A percentile compares a stretch with the other conserved stretches of the same genome.
Conservation (phyloP, 2,888 invertebrate genomes). For the Thymelicus acteon region DNA sequence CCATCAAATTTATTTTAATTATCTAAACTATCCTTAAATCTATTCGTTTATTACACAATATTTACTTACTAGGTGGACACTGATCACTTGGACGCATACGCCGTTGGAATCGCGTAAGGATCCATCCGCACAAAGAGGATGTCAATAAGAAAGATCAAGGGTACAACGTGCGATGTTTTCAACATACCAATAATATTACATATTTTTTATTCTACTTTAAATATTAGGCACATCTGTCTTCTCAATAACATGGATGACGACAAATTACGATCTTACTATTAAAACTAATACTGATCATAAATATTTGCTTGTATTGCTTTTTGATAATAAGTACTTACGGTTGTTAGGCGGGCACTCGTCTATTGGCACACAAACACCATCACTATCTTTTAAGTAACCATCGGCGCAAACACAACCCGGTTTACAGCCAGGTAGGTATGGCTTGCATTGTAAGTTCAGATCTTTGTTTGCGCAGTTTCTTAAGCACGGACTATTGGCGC, state of each 20-base stretch:
- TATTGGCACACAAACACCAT: background rate
- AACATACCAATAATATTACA: too few species aligned
- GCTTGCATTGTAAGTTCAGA: slow-evolving; percentile 10
- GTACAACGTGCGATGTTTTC: background rate
- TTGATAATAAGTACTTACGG: background rate
- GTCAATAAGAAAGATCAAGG: background rate
- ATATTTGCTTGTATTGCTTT: background rate
- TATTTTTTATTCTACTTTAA: too few species aligned
- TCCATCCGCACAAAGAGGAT: background rate
- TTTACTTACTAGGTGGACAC: slow-evolving; percentile 1
- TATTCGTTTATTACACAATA: too few species aligned
- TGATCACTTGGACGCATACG: background rate
- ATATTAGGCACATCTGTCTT: too few species aligned
- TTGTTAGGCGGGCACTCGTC: background rate
- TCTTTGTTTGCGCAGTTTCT: slow-evolving; percentile 5
- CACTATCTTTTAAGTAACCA: background rate
- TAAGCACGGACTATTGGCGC: slow-evolving; percentile 8
- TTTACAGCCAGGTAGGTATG: background rate
- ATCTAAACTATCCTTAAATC: too few species aligned
- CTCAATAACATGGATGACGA: too few species aligned
- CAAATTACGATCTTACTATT: too few species aligned
- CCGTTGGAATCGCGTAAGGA: background rate
- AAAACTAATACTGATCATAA: too few species aligned
- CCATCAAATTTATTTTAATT: too few species aligned
- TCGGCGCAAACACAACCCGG: slow-evolving; percentile 3